Conservation (phyloP, 2,797 vertebrate species). For the Novumbra hubbsi region DNA sequence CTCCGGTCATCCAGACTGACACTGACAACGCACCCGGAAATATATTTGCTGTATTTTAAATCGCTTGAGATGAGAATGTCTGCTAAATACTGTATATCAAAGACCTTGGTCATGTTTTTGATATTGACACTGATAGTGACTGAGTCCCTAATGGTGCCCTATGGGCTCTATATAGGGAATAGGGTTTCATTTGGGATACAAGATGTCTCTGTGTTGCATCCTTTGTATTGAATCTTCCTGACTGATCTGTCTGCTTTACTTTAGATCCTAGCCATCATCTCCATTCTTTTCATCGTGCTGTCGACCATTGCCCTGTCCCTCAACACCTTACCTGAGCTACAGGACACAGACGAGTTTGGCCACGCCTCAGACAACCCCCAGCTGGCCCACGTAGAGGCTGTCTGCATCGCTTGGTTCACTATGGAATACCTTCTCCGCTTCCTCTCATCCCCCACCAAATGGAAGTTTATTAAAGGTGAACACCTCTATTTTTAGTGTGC, state of each 20-base stretch:
- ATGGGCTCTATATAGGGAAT: not conserved
- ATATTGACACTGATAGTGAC: not conserved
- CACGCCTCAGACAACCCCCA: slow-evolving; percentile 95
- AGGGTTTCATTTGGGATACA: not conserved
- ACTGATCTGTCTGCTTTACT: slow-evolving; percentile 42
- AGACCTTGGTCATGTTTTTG: not conserved
- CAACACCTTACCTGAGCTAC: slow-evolving; percentile 97
- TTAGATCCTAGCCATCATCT: slow-evolving; percentile 98
- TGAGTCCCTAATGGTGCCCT: not conserved
- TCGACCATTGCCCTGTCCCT: slow-evolving; percentile 98
- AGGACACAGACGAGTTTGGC: slow-evolving; percentile 91
- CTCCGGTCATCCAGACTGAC: not conserved
- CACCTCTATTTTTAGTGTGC: not conserved
- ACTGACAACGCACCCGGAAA: not conserved
- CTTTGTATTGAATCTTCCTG: not conserved
- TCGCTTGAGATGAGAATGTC: not conserved
- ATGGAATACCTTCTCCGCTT: slow-evolving; percentile 99
- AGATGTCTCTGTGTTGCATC: not conserved
- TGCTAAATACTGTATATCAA: not conserved
- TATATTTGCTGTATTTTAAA: not conserved
- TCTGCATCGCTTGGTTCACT: slow-evolving; percentile 99
- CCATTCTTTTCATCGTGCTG: slow-evolving; percentile 98
- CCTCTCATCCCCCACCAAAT: slow-evolving; percentile 96
- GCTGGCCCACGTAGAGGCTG: slow-evolving; percentile 94
- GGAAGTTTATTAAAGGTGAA: slow-evolving; percentile 93